A percentile compares a stretch with the other conserved stretches of the same genome.
phyloP scores from a whole-genome alignment of 2,888 invertebrate species.

The Sinhomidia bicolor region DNA sequence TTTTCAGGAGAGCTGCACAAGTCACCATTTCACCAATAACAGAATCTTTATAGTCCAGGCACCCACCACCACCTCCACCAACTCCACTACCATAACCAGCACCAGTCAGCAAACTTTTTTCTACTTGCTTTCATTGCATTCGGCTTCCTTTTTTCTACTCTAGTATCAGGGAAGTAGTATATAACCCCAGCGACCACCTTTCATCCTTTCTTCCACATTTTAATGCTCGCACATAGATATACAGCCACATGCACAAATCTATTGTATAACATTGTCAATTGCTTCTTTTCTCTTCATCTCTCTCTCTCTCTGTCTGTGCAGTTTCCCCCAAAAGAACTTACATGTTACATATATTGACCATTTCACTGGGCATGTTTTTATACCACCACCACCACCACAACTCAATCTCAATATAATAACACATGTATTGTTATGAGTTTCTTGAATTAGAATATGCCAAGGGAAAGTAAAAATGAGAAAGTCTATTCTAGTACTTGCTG shows the following conservation, averaged over 20 bases:
- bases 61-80: neutral
- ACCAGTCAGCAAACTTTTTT: neutral
- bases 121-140: neutral
- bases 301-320: neutral
- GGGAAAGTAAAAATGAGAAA: conserved; percentile 15
- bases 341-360: conserved; percentile 55
- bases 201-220: conserved; percentile 43
- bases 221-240: neutral
- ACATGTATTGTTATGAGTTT: conserved; percentile 35
- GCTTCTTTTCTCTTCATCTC: neutral
- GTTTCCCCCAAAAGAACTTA: neutral
- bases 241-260: neutral
- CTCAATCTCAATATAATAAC: conserved; percentile 46
- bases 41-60: neutral
- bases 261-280: conserved; percentile 13
- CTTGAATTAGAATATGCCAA: conserved; percentile 44
- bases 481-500: neutral
- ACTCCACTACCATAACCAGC: too few relatives aligned
- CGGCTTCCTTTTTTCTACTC: neutral
- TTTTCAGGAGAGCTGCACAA: neutral
- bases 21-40: neutral
- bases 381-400: neutral
- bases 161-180: conserved; percentile 9
- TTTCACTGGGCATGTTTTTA: conserved; percentile 18
- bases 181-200: conserved; percentile 25